A percentile compares a stretch with the other conserved stretches of the same genome.
Evolutionary conservation across 2,888 invertebrate genomes (phyloP).

Genomic region (Furcula furcula): DNA sequence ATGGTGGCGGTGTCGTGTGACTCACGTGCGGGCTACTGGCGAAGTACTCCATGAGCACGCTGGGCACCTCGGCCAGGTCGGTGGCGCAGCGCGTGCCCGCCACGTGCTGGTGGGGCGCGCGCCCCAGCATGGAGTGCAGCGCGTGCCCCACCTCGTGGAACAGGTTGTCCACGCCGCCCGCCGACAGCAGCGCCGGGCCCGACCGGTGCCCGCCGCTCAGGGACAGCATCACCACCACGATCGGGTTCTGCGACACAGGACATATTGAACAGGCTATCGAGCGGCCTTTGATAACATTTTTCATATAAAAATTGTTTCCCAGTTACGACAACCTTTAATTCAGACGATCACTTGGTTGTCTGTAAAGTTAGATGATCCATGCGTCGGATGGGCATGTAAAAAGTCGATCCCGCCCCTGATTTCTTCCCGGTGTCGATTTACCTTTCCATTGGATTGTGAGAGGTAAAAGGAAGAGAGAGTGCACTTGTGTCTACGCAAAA

Average conservation of each 20-base stretch:
- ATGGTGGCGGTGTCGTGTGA: neutral
- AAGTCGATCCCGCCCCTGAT: too few relatives aligned
- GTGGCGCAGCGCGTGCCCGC: slow-evolving; percentile 98
- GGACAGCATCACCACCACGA: slow-evolving; percentile 96
- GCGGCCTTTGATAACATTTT: too few relatives aligned
- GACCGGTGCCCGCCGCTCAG: slow-evolving; percentile 86
- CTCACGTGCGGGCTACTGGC: slow-evolving; percentile 88
- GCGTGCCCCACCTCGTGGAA: slow-evolving; percentile 99
- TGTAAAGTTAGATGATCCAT: too few relatives aligned
- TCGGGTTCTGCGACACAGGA: slow-evolving; percentile 89
- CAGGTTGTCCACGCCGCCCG: slow-evolving; percentile 95
- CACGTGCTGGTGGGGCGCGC: slow-evolving; percentile 97
- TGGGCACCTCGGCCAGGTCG: slow-evolving; percentile 99
- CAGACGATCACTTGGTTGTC: too few relatives aligned
- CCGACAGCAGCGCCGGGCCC: slow-evolving; percentile 90
- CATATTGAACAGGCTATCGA: too few relatives aligned
- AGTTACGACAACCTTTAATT: too few relatives aligned
- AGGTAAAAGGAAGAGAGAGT: too few relatives aligned
- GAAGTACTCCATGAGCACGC: slow-evolving; percentile 99
- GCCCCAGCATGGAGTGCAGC: slow-evolving; percentile 98
- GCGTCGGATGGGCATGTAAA: too few relatives aligned
- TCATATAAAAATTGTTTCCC: too few relatives aligned
- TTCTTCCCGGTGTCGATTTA: too few relatives aligned
- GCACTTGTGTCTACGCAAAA: too few relatives aligned
- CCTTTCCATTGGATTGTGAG: too few relatives aligned